phyloP scores from a whole-genome alignment of 1,140 invertebrate species.

The Bombus difficillimus region DNA sequence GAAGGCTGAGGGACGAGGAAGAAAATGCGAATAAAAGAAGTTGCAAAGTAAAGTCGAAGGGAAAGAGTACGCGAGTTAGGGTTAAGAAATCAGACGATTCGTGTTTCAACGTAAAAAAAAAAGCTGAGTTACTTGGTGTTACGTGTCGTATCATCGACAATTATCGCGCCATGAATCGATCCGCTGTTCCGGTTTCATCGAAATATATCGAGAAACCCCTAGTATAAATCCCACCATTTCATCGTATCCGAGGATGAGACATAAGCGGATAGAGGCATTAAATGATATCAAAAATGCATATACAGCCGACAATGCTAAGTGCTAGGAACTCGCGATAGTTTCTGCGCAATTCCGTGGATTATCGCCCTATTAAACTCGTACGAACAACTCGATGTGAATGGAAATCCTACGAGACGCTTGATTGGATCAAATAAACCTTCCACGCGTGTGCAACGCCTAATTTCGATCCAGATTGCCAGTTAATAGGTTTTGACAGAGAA shows the following conservation, averaged over 20 bases:
- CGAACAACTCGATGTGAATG: not conserved
- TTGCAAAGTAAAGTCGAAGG: not conserved
- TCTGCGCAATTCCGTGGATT: not conserved
- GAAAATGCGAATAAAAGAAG: not conserved
- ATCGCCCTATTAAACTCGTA: not conserved
- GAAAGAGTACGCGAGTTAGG: no score
- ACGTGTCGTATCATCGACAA: no score
- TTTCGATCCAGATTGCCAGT: conserved; percentile 16
- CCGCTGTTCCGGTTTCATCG: no score
- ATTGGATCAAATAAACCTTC: not conserved
- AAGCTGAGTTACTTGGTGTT: not conserved
- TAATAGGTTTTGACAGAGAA: conserved; percentile 21
- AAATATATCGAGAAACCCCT: no score
- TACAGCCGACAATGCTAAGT: not conserved
- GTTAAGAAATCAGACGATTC: not conserved
- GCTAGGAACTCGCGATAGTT: not conserved
- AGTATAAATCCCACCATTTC: no score
- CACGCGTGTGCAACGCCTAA: not conserved
- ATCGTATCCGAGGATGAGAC: no score
- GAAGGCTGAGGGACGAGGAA: not conserved
- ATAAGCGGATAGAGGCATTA: not conserved
- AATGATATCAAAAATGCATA: not conserved
- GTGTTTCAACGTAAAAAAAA: not conserved
- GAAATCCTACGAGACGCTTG: conserved; percentile 7
- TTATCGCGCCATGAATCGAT: no score